Base-by-base conservation (phyloP, 2,113 vertebrate species). In the Pelodiscus sinensis region DNA sequence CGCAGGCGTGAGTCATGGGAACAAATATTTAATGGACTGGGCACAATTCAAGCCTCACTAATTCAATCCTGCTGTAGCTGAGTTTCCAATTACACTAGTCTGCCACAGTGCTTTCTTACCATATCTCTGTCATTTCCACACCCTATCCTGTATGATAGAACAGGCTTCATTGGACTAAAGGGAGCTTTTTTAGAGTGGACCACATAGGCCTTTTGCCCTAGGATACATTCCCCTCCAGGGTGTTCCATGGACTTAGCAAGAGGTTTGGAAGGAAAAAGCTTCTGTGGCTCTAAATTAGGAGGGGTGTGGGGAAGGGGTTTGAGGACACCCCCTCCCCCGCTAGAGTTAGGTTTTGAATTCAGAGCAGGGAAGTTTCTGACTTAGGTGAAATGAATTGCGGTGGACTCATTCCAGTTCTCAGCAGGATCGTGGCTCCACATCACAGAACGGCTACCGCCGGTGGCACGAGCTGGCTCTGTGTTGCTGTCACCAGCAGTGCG, bases 1-100 rank as follows among this genome's bases (percentile, higher is more conserved):
- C 65, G 82, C 79, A 92, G 68, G 91, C 86, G 87, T 96, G 92
- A 96, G 88, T 96, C 97, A 96, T 96, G 93, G 95, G 95, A 97
- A 96, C 94, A 96, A 93, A 88, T 89, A 94, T 87, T 95, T 90
- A 82, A 90, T 93, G 92, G 90, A 78, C 90, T 80, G 83, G 89
- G 80, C 58, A 86, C 89, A 86, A 95, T 94, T 92, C 87, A 55
- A 94, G 92, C 84, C 22, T 50, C 94, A 93, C 95, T 95, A 96
- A 95, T 95, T 93, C 92, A 94, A 93, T 92, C 94, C 96, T 82
- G 84, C 90, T 91, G 93, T 94, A 95, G 87, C 60, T 89, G 90
- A 86, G 92, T 94, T 94, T 92, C 89, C 85, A 92, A 90, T 60
- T 84, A 58, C 84, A 75, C 96, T 91, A 90, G 93, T 94, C 95